Evolutionary conservation across 1,140 invertebrate species (phyloP).

Genomic region (Drosophila malerkotliana): DNA sequence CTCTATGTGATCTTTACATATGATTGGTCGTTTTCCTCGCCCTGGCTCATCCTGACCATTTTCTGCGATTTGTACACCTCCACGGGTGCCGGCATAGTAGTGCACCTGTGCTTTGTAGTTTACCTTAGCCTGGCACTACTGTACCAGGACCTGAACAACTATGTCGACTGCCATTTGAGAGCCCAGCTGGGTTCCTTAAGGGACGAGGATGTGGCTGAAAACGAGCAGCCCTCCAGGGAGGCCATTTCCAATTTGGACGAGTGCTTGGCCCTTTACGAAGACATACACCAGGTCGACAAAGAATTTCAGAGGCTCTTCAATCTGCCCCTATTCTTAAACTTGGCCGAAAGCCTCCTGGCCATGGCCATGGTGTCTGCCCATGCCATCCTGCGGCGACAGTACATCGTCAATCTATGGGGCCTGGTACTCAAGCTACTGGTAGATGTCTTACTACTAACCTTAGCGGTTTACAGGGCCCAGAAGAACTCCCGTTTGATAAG

Average conservation of each 20-base stretch:
- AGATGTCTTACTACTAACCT: slow-evolving; percentile 55
- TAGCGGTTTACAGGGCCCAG: slow-evolving; percentile 38
- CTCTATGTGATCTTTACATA: slow-evolving; percentile 8
- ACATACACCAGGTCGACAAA: slow-evolving; percentile 27
- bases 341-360: slow-evolving; percentile 25
- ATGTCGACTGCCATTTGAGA: slow-evolving; percentile 37
- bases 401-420: slow-evolving; percentile 14
- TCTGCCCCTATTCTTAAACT: slow-evolving; percentile 36
- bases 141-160: slow-evolving; percentile 50
- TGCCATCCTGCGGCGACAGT: slow-evolving; percentile 13
- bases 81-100: slow-evolving; percentile 26
- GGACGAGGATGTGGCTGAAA: neutral
- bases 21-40: neutral
- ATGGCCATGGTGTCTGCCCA: slow-evolving; percentile 40
- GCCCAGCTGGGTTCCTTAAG: slow-evolving; percentile 5
- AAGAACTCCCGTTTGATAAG: slow-evolving; percentile 38
- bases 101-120: slow-evolving; percentile 44
- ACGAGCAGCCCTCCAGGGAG: neutral
- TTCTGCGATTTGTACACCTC: slow-evolving; percentile 24
- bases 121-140: slow-evolving; percentile 58
- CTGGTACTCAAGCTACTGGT: slow-evolving; percentile 29
- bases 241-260: slow-evolving; percentile 27
- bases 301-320: slow-evolving; percentile 51
- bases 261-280: slow-evolving; percentile 57
- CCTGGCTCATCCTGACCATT: neutral